phyloP scores from a whole-genome alignment of 2,888 invertebrate species.

The Fragum whitleyi region DNA sequence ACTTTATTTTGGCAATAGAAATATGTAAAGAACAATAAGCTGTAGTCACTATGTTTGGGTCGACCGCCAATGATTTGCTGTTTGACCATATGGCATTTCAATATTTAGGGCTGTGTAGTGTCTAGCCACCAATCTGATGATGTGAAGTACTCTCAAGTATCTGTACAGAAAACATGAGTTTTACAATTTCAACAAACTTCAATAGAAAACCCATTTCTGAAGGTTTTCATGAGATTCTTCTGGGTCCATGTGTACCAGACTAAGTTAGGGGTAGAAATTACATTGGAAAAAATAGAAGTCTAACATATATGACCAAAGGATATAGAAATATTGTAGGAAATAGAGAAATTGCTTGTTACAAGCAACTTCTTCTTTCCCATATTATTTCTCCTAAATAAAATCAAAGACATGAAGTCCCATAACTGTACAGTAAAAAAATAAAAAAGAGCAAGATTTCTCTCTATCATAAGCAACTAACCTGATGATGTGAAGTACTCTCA shows the following conservation, averaged over 20 bases:
- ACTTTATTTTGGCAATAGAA: too few relatives aligned
- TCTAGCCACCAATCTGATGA: slow-evolving; percentile 72
- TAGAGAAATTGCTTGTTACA: background rate
- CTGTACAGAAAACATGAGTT: slow-evolving; percentile 87
- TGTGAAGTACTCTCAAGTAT: slow-evolving; percentile 80
- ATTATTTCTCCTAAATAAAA: background rate
- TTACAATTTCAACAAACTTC: slow-evolving; percentile 99
- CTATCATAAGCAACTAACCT: slow-evolving; percentile 49
- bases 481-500: slow-evolving; percentile 78
- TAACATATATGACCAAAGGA: slow-evolving; percentile 96
- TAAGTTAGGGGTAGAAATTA: slow-evolving; percentile 98
- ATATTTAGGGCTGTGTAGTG: too few relatives aligned
- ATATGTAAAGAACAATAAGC: too few relatives aligned
- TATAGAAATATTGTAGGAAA: slow-evolving; percentile 86
- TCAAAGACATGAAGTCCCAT: too few relatives aligned
- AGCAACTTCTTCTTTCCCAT: slow-evolving; percentile 5
- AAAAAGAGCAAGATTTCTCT: too few relatives aligned
- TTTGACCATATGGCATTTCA: too few relatives aligned
- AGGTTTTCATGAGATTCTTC: slow-evolving; percentile 95
- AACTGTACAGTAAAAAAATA: too few relatives aligned
- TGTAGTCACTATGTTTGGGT: too few relatives aligned
- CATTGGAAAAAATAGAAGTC: slow-evolving; percentile 98
- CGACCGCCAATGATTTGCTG: too few relatives aligned
- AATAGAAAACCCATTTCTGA: slow-evolving; percentile 89
- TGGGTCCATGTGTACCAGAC: slow-evolving; percentile 96